phyloP scores from a whole-genome alignment of 2,888 invertebrate species.

The Parelbella ahira region DNA sequence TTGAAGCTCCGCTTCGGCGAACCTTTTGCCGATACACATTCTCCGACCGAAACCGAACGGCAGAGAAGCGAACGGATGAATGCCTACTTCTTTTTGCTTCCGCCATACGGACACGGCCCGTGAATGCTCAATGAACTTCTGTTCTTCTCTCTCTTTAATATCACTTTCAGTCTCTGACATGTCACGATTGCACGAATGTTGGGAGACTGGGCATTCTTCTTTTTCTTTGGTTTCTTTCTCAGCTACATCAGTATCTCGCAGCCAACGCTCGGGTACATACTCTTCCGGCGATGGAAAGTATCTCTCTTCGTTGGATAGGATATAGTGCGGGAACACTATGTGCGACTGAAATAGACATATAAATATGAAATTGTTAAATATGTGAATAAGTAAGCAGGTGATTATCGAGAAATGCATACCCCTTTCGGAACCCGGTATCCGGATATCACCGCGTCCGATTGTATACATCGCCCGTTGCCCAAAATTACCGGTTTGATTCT shows the following conservation, averaged over 20 bases:
- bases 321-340: slow-evolving; percentile 88
- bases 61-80: slow-evolving; percentile 87
- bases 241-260: slow-evolving; percentile 70
- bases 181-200: slow-evolving; percentile 15
- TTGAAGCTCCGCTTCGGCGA: slow-evolving; percentile 90
- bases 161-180: neutral
- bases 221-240: slow-evolving; percentile 1
- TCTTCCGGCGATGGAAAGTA: slow-evolving; percentile 86
- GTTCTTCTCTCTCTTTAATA: slow-evolving; percentile 25
- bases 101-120: slow-evolving; percentile 43
- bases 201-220: slow-evolving; percentile 5
- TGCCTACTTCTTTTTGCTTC: slow-evolving; percentile 78
- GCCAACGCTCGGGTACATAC: slow-evolving; percentile 89
- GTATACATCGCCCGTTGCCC: slow-evolving; percentile 88
- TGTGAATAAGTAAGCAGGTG: too few species aligned
- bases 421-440: slow-evolving; percentile 91
- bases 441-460: slow-evolving; percentile 86
- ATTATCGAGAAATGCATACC: slow-evolving; percentile 83
- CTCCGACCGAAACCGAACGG: slow-evolving; percentile 89
- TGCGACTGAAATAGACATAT: slow-evolving; percentile 87
- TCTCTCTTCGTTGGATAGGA: slow-evolving; percentile 85
- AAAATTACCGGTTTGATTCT: slow-evolving; percentile 91
- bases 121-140: slow-evolving; percentile 18
- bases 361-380: too few species aligned
- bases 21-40: slow-evolving; percentile 89